A percentile compares a stretch with the other conserved stretches of the same genome.
These are phyloP conservation scores for Eilema griseolum DNA, from an alignment of 2,888 invertebrate genomes.

Conservation along the genomic window DNA sequence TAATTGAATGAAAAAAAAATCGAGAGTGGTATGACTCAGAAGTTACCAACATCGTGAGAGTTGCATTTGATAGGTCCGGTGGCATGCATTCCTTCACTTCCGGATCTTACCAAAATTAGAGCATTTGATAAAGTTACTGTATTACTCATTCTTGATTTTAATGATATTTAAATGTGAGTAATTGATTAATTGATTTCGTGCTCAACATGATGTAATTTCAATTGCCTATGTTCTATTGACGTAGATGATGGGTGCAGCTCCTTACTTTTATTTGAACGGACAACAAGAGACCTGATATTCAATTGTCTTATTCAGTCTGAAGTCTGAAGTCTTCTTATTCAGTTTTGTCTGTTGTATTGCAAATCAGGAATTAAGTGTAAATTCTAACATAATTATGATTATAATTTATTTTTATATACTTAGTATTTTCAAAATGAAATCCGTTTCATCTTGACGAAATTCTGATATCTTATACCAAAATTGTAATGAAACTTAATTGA, in stretches of 20 bases:
- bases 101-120: conserved; percentile 47
- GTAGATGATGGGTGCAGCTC: not conserved
- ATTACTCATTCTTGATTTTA: conserved; percentile 11
- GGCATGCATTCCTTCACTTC: conserved; percentile 42
- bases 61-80: conserved; percentile 41
- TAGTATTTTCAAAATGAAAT: not conserved
- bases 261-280: not conserved
- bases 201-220: not conserved
- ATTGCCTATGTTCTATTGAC: not conserved
- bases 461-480: not conserved
- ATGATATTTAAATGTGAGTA: not conserved
- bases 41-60: conserved; percentile 38
- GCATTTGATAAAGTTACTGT: conserved; percentile 26
- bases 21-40: conserved; percentile 47
- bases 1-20: conserved; percentile 14
- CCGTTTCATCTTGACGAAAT: not conserved
- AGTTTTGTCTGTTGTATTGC: not conserved
- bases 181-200: not conserved
- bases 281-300: not conserved
- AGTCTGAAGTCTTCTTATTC: no score
- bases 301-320: no score
- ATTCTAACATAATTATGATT: no score
- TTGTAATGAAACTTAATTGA: not conserved
- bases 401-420: no score
- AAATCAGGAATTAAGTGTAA: no score